A percentile compares a stretch with the other conserved stretches of the same genome.
These are phyloP conservation scores for Colletes latitarsis DNA, from an alignment of 1,140 invertebrate species.

Conservation along the genomic window DNA sequence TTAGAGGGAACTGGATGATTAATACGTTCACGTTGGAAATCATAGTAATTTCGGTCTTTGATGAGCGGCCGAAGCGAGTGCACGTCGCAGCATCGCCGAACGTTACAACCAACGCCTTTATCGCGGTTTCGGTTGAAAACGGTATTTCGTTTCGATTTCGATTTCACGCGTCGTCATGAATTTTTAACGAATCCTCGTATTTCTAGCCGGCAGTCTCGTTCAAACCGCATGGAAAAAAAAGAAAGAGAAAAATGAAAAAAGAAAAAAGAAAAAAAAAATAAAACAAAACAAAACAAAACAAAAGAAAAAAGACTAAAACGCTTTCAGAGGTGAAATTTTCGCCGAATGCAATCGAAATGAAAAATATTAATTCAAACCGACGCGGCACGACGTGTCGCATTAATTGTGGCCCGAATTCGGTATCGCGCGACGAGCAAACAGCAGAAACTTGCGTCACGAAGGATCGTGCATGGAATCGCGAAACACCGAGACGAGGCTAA, in stretches of 20 bases:
- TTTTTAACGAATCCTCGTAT: neutral
- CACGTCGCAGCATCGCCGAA: neutral
- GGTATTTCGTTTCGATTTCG: slow-evolving; percentile 1
- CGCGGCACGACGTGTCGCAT: no score
- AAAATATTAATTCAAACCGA: no score
- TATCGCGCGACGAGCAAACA: neutral
- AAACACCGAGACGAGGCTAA: neutral
- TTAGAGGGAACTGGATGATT: slow-evolving; percentile 33
- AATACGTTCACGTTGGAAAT: slow-evolving; percentile 38
- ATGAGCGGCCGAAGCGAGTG: neutral
- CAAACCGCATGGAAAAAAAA: no score
- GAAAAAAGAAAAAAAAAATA: no score
- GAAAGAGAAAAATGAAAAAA: no score
- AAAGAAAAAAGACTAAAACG: no score
- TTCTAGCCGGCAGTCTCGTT: neutral
- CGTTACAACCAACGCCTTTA: slow-evolving; percentile 2
- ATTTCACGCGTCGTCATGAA: neutral
- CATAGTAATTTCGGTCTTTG: slow-evolving; percentile 43
- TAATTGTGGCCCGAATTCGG: no score
- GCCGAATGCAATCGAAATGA: no score
- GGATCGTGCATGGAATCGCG: neutral
- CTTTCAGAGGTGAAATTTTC: no score
- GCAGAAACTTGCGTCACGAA: neutral
- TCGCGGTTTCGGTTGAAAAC: slow-evolving; percentile 5
- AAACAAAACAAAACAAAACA: no score